Evolutionary conservation across 2,888 invertebrate genomes (phyloP).

Genomic region (Catocala fraxini): DNA sequence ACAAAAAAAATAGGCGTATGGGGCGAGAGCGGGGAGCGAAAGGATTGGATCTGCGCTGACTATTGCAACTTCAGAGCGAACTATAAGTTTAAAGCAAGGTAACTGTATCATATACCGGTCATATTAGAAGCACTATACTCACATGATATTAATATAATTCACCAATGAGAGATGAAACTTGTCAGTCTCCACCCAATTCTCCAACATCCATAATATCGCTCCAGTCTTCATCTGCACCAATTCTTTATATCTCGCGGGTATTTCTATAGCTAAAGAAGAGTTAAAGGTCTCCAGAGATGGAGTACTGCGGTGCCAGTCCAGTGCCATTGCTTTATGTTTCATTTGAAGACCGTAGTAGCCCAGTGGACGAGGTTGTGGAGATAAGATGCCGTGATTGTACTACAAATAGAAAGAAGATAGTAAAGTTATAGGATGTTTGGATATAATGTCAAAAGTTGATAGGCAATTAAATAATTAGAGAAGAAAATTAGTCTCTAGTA

Average conservation of each 20-base stretch:
- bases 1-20: too few species aligned
- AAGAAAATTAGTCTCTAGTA: too few species aligned
- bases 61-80: too few species aligned
- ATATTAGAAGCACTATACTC: slow-evolving; percentile 5
- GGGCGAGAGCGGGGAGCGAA: too few species aligned
- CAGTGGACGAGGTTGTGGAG: slow-evolving; percentile 50
- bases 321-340: slow-evolving; percentile 74
- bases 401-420: slow-evolving; percentile 42
- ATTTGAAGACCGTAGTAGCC: slow-evolving; percentile 70
- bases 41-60: too few species aligned
- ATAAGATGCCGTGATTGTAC: slow-evolving; percentile 64
- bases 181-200: slow-evolving; percentile 78
- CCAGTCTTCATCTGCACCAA: slow-evolving; percentile 80
- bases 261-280: slow-evolving; percentile 69
- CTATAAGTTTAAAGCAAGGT: too few species aligned
- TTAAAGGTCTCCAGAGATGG: slow-evolving; percentile 73
- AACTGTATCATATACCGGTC: not conserved
- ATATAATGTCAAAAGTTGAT: too few species aligned
- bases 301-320: slow-evolving; percentile 71
- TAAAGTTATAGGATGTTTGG: not conserved
- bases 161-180: slow-evolving; percentile 71
- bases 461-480: too few species aligned
- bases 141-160: slow-evolving; percentile 74
- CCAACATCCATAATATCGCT: slow-evolving; percentile 81
- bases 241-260: slow-evolving; percentile 69